Conservation (phyloP, 2,797 vertebrate species). For the Neoniphon sammara region DNA sequence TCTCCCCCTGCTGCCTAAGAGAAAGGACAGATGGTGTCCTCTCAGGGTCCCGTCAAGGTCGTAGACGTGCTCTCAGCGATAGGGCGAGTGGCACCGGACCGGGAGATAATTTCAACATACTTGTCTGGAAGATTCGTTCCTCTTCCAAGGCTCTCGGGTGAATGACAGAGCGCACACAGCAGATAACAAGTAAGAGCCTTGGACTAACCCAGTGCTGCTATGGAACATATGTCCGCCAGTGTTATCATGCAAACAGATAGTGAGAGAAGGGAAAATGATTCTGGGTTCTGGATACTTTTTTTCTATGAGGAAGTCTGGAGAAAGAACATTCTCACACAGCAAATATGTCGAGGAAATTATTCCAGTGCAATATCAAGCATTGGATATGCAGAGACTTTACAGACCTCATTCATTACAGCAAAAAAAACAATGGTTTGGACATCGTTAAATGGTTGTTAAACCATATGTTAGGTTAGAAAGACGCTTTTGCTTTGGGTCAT, state of each 20-base stretch:
- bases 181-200: slow-evolving; percentile 57
- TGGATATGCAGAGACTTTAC: background rate
- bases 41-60: slow-evolving; percentile 53
- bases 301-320: slow-evolving; percentile 14
- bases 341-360: slow-evolving; percentile 17
- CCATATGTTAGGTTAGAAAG: too few relatives aligned
- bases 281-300: slow-evolving; percentile 3
- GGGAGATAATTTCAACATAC: slow-evolving; percentile 52
- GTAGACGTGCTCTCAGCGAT: slow-evolving; percentile 51
- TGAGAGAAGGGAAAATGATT: slow-evolving; percentile 22
- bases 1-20: slow-evolving; percentile 11
- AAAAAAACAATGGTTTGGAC: background rate
- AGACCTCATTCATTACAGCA: slow-evolving; percentile 6
- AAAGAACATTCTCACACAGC: slow-evolving; percentile 29
- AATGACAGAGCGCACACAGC: slow-evolving; percentile 31
- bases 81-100: slow-evolving; percentile 59
- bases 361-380: background rate
- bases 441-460: background rate
- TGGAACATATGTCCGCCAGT: slow-evolving; percentile 48
- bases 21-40: slow-evolving; percentile 56
- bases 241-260: slow-evolving; percentile 54
- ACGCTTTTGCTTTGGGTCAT: too few relatives aligned
- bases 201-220: background rate
- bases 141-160: slow-evolving; percentile 53
- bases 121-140: slow-evolving; percentile 39